Conservation (phyloP, 2,888 invertebrate genomes). For the Osmoderma eremita region DNA sequence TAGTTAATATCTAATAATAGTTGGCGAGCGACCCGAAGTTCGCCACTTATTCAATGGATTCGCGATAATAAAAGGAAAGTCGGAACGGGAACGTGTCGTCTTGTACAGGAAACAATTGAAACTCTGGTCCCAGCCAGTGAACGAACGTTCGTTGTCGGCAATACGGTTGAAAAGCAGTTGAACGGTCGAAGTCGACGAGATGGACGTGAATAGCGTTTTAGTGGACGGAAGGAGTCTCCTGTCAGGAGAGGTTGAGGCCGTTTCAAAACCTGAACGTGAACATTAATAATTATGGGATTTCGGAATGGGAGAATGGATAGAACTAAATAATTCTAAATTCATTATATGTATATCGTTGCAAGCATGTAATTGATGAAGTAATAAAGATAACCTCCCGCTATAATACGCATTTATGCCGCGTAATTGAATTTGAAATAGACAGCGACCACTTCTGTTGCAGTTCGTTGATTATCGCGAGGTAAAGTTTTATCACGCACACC, state of each 20-base stretch:
- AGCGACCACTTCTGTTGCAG: no score
- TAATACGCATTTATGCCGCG: no score
- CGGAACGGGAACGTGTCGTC: conserved; percentile 15
- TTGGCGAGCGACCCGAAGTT: conserved; percentile 19
- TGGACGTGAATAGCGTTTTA: conserved; percentile 14
- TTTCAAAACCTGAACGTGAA: background rate
- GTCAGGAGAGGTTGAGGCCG: background rate
- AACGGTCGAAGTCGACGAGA: conserved; percentile 9
- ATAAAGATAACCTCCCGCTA: no score
- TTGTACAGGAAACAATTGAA: conserved; percentile 28
- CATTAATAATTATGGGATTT: no score
- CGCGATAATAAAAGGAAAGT: conserved; percentile 20
- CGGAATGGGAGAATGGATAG: no score
- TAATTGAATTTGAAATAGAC: no score
- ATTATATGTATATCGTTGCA: no score
- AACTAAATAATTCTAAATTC: no score
- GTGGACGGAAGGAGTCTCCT: conserved; percentile 11
- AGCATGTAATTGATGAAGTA: no score
- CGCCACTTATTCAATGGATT: conserved; percentile 18
- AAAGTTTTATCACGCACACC: no score
- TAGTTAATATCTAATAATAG: conserved; percentile 27
- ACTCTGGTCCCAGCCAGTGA: conserved; percentile 16
- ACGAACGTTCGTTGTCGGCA: conserved; percentile 1
- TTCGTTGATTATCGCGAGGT: no score
- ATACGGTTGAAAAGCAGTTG: conserved; percentile 2